Evolutionary conservation across 2,113 vertebrate genomes (phyloP).

Genomic region (Brachirus orientalis): DNA sequence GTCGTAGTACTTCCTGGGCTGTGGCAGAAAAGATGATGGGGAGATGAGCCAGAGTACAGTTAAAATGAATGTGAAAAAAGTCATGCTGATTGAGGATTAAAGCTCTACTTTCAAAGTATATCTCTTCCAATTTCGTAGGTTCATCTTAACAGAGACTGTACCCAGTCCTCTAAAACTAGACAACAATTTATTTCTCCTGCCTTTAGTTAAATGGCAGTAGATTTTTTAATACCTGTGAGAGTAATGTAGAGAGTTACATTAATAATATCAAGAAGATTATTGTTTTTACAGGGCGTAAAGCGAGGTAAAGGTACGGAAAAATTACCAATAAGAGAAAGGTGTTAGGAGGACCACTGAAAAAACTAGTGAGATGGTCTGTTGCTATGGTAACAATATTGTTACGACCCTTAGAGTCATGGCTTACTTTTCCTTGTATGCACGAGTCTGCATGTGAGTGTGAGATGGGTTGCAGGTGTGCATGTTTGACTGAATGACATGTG

Average conservation of each 20-base stretch:
- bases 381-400: slow-evolving; percentile 26
- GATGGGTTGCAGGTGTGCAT: too few species aligned
- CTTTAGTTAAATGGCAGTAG: too few species aligned
- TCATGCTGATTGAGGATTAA: slow-evolving; percentile 1
- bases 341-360: background rate
- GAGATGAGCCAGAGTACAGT: slow-evolving; percentile 11
- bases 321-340: background rate
- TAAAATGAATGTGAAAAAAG: slow-evolving; percentile 15
- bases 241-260: too few species aligned
- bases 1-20: slow-evolving; percentile 61
- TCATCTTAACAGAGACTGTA: background rate
- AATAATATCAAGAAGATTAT: too few species aligned
- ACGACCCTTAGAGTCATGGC: too few species aligned
- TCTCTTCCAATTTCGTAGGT: background rate
- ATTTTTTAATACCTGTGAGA: too few species aligned
- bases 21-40: slow-evolving; percentile 25
- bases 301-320: background rate
- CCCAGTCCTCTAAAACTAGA: background rate
- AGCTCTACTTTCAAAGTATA: slow-evolving; percentile 5
- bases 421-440: too few species aligned
- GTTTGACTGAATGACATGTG: too few species aligned
- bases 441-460: too few species aligned
- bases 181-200: background rate
- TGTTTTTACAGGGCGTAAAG: background rate
- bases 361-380: slow-evolving; percentile 4